Base-by-base conservation (phyloP, 2,797 vertebrate species). In the Pseudochromis fuscus region DNA sequence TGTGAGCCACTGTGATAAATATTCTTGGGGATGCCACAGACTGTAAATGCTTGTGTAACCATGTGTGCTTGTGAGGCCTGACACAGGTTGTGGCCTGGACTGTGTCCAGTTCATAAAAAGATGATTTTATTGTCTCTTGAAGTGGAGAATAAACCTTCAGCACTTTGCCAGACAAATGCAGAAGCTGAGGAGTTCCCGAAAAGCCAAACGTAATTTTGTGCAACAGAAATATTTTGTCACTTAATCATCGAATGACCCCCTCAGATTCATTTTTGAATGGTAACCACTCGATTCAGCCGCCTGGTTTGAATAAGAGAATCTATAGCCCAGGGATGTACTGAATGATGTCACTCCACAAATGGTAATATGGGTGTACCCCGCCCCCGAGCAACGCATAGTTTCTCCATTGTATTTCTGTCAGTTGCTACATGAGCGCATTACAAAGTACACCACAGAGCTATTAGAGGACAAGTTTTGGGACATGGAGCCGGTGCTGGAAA, bases 271-370 rank as follows among this genome's bases (percentile, higher is more conserved):
- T n/a, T 25, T 33, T 3, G 27, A 42, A 51, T 72, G 28, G 60
- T 67, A 82, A 62, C 45, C 67, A 0, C 45, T 3, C 35, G 13
- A 38, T 60, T 62, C 3, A 10, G 48, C 53, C 58, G 53, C 65
- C 55, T 75, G 65, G 66, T 79, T 87, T 89, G 44, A 89, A 87
- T 84, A 63, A 82, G 42, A 53, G 38, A 66, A 57, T 19, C n/a
- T n/a, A 25, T 42, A 44, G 42, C 65, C 53, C 46, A 13, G 62
- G 71, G 81, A 83, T 42, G 52, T 65, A 46, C 48, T 40, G 19
- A 53, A 88, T 89, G 87, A 92, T 84, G 85, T 92, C 86, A 90
- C 85, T 67, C 6, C 68, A 12, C 60, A 76, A 60, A 63, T 83
- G 71, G 85, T 86, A 83, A 80, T 75, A 84, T 74, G 82, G 81